Conservation (phyloP, 1,140 invertebrate species). For the Drosophila sucinea region DNA sequence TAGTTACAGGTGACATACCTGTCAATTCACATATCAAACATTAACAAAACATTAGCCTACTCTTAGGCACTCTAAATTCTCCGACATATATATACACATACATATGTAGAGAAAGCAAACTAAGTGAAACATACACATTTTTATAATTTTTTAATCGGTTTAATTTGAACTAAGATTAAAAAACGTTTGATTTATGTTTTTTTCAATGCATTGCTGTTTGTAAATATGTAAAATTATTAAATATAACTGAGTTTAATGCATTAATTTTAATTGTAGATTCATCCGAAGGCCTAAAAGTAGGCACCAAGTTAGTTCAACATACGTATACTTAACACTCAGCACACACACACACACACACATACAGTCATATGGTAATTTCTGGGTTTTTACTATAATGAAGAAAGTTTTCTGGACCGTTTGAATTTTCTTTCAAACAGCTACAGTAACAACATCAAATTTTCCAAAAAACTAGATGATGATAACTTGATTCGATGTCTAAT, state of each 20-base stretch:
- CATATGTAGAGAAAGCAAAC: not conserved
- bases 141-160: not conserved
- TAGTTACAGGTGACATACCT: no score
- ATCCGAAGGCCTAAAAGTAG: slow-evolving; percentile 36
- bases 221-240: slow-evolving; percentile 1
- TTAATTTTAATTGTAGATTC: not conserved
- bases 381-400: slow-evolving; percentile 39
- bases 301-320: slow-evolving; percentile 24
- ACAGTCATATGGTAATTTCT: slow-evolving; percentile 38
- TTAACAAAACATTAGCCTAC: no score
- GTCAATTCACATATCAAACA: no score
- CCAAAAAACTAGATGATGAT: not conserved
- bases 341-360: slow-evolving; percentile 19
- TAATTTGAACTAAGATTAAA: not conserved
- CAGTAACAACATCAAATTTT: slow-evolving; percentile 24
- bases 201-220: not conserved
- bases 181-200: not conserved
- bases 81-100: slow-evolving; percentile 8
- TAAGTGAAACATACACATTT: not conserved
- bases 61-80: no score
- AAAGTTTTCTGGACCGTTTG: slow-evolving; percentile 42
- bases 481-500: slow-evolving; percentile 1
- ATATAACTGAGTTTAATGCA: not conserved
- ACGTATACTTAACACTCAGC: not conserved
- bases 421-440: slow-evolving; percentile 49